Evolutionary conservation across 2,113 vertebrate genomes (phyloP).

Genomic region (Gracilinanus agilis): DNA sequence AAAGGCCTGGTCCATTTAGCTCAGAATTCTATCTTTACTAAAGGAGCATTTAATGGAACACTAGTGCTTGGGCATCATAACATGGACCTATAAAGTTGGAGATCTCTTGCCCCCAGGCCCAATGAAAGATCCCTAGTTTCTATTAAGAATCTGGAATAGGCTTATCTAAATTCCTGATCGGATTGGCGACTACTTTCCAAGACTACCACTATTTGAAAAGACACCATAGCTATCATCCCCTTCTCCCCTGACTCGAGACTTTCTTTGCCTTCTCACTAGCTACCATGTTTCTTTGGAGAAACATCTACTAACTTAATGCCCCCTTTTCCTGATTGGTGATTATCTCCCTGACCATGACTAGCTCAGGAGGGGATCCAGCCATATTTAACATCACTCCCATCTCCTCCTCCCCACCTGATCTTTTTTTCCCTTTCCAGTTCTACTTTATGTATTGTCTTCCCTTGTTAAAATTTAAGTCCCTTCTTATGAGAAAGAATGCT

Average conservation of each 20-base stretch:
- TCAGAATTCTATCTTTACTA: not conserved
- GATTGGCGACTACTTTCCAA: not conserved
- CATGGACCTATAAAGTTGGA: not conserved
- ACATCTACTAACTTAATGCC: not conserved
- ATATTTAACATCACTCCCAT: not conserved
- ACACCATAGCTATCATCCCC: not conserved
- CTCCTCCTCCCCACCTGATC: not conserved
- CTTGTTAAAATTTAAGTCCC: not conserved
- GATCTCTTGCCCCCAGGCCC: not conserved
- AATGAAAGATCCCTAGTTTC: conserved; percentile 24
- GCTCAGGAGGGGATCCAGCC: not conserved
- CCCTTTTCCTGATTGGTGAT: not conserved
- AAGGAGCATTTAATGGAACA: not conserved
- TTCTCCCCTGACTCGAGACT: not conserved
- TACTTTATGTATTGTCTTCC: not conserved
- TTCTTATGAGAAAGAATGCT: no score
- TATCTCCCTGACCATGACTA: not conserved
- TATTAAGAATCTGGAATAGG: not conserved
- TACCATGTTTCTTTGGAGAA: not conserved
- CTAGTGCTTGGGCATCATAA: not conserved
- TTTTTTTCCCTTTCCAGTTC: not conserved
- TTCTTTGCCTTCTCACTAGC: not conserved
- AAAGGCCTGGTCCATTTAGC: not conserved
- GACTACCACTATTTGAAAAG: not conserved
- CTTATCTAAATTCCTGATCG: not conserved